Percentiles rank a stretch among this genome's conserved stretches.
Evolutionary conservation across 2,888 invertebrate genomes (phyloP).

Genomic region (Suillia variegata): DNA sequence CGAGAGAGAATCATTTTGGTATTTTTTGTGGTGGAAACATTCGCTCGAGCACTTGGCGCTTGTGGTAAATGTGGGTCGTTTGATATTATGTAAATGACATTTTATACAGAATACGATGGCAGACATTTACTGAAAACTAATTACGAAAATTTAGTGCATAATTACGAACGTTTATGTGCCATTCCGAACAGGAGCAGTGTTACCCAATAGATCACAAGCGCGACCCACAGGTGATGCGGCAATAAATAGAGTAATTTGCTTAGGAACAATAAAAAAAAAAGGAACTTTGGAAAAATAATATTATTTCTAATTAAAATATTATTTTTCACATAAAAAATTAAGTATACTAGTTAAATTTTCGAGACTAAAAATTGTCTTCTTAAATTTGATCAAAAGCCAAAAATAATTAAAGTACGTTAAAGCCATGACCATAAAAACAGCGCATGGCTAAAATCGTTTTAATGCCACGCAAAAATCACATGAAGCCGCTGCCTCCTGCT

Average conservation of each 20-base stretch:
- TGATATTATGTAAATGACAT: neutral
- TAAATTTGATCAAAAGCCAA: no score
- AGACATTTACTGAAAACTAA: slow-evolving; percentile 14
- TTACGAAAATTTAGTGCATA: slow-evolving; percentile 27
- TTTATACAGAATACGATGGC: no score
- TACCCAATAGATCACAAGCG: no score
- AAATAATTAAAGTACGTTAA: no score
- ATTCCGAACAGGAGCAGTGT: neutral
- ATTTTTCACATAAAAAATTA: no score
- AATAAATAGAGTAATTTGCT: no score
- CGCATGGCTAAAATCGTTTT: slow-evolving; percentile 23
- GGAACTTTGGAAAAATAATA: no score
- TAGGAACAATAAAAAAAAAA: no score
- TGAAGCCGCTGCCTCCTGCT: neutral
- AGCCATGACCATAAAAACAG: slow-evolving; percentile 2
- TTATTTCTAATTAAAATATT: no score
- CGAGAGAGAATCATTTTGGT: slow-evolving; percentile 8
- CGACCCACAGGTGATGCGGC: slow-evolving; percentile 24
- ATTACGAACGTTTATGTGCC: slow-evolving; percentile 19
- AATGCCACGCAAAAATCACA: slow-evolving; percentile 15
- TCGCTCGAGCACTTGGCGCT: slow-evolving; percentile 6
- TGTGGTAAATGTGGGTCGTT: slow-evolving; percentile 1
- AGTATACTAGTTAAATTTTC: no score
- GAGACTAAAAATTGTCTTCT: no score
- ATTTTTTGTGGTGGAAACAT: neutral